Conservation (phyloP, 2,797 vertebrate genomes). For the Martes flavigula region DNA sequence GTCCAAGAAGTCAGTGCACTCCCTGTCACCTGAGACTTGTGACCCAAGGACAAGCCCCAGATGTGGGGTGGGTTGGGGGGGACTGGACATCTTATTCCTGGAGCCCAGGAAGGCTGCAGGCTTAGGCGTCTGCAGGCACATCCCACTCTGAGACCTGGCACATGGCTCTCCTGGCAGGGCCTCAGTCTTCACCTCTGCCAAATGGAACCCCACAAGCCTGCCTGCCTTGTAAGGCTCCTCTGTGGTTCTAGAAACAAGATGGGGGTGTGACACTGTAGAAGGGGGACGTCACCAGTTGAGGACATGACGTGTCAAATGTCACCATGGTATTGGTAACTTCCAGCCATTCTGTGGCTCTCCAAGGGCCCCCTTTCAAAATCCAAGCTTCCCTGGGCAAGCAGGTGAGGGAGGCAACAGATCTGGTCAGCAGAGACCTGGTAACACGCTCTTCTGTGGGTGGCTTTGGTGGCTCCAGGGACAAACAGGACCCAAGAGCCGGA, state of each 20-base stretch:
- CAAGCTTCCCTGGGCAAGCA: background rate
- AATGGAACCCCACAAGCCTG: background rate
- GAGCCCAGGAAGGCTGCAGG: background rate
- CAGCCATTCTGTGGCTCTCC: background rate
- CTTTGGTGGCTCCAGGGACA: background rate
- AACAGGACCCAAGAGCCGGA: background rate
- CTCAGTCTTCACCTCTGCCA: background rate
- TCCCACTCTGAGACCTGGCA: background rate
- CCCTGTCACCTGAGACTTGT: background rate
- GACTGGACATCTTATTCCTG: background rate
- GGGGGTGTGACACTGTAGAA: background rate
- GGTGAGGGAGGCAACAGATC: no score
- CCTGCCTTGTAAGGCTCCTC: background rate
- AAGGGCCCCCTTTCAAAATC: background rate
- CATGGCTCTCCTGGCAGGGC: background rate
- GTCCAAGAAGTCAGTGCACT: background rate
- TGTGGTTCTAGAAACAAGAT: background rate
- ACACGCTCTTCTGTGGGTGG: background rate
- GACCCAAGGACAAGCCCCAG: background rate
- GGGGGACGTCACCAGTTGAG: background rate
- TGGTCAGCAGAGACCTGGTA: background rate
- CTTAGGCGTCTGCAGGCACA: background rate
- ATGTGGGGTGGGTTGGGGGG: no score
- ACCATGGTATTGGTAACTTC: rapidly evolving
- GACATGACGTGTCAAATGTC: background rate